These are phyloP conservation scores for Standfussiana lucernea DNA, from an alignment of 2,888 invertebrate genomes.

Conservation along the genomic window DNA sequence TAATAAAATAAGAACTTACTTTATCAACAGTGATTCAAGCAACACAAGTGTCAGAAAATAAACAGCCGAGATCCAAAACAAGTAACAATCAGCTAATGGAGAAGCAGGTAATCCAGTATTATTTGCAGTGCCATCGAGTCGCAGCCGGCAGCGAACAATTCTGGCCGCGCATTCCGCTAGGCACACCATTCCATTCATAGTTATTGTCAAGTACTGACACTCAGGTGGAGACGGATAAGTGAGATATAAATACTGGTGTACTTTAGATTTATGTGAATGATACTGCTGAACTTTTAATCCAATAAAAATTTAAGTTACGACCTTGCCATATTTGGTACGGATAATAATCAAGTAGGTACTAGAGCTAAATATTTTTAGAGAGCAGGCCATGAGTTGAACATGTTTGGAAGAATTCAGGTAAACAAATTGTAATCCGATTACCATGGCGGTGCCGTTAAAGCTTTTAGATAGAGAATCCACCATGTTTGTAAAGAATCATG, in stretches of 20 bases:
- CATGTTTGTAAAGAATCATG: constrained; percentile 15
- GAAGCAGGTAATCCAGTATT: constrained; percentile 73
- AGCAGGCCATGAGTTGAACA: neutral
- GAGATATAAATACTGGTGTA: constrained; percentile 30
- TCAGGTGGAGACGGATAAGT: constrained; percentile 25
- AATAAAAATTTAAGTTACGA: neutral
- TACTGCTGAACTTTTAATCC: neutral
- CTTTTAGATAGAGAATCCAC: neutral
- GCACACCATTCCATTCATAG: constrained; percentile 42
- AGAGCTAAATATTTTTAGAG: neutral
- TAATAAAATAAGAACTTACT: neutral
- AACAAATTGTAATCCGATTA: constrained; percentile 38
- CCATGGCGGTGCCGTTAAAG: constrained; percentile 1
- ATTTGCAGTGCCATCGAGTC: constrained; percentile 81
- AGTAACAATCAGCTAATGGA: constrained; percentile 83
- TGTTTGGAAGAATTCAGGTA: constrained; percentile 39
- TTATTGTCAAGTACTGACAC: constrained; percentile 44
- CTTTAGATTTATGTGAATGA: constrained; percentile 2
- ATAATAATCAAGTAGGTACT: neutral
- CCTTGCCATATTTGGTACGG: neutral
- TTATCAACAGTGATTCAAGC: neutral
- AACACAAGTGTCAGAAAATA: constrained; percentile 1
- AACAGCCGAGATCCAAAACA: constrained; percentile 14
- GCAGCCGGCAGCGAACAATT: constrained; percentile 62
- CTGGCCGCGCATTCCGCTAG: constrained; percentile 37